Evolutionary conservation across 2,888 invertebrate species (phyloP).

Genomic region (Lasius fuliginosus): DNA sequence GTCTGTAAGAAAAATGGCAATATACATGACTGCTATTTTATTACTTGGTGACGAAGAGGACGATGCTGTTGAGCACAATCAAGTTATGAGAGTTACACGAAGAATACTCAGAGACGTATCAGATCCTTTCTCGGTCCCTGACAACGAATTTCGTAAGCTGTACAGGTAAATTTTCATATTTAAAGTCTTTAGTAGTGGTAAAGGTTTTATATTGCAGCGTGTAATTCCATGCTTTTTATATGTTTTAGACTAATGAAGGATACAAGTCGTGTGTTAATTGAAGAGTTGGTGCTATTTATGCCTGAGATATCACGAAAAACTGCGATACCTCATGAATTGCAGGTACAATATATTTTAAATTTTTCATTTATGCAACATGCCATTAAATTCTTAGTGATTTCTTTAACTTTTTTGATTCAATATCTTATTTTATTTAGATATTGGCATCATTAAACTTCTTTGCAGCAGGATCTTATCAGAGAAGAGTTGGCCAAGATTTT

Average conservation of each 20-base stretch:
- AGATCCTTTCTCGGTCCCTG: not conserved
- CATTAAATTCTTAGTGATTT: constrained; percentile 6
- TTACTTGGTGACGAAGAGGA: not conserved
- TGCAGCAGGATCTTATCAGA: not conserved
- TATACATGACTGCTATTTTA: not conserved
- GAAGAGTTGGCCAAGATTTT: no score
- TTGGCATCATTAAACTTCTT: not conserved
- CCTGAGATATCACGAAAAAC: not conserved
- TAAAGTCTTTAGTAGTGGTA: not conserved
- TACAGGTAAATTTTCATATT: not conserved
- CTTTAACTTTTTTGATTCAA: not conserved
- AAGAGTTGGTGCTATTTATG: not conserved
- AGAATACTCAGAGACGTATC: not conserved
- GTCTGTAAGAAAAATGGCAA: not conserved
- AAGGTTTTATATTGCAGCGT: not conserved
- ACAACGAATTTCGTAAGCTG: not conserved
- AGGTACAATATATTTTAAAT: not conserved
- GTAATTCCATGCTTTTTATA: not conserved
- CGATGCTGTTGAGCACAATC: not conserved
- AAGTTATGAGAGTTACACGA: not conserved
- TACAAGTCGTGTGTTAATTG: not conserved
- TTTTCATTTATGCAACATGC: not conserved
- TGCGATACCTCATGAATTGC: not conserved
- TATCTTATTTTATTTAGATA: not conserved
- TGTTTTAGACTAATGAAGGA: not conserved